phyloP scores from a whole-genome alignment of 2,888 invertebrate species.

The Julus scanicus region DNA sequence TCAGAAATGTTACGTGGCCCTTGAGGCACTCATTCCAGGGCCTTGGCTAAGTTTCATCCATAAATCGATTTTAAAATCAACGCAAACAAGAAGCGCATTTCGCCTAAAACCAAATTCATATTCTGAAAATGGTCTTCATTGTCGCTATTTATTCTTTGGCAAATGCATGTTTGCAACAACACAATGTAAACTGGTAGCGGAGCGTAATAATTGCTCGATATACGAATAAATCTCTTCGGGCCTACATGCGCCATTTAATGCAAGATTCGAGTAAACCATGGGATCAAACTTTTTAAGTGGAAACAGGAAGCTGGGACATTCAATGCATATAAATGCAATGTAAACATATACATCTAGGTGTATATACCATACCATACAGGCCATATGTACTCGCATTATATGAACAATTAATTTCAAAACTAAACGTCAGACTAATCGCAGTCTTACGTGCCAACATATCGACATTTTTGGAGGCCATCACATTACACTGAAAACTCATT shows the following conservation, averaged over 20 bases:
- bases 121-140: constrained; percentile 27
- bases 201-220: not conserved
- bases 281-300: not conserved
- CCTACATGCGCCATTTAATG: constrained; percentile 23
- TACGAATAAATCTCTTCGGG: constrained; percentile 11
- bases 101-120: constrained; percentile 25
- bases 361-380: not conserved
- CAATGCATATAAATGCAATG: not conserved
- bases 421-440: constrained; percentile 35
- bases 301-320: not conserved
- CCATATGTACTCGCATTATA: not conserved
- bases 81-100: constrained; percentile 24
- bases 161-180: not conserved
- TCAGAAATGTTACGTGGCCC: not conserved
- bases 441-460: constrained; percentile 18
- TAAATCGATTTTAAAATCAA: constrained; percentile 18
- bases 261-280: not conserved
- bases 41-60: constrained; percentile 20
- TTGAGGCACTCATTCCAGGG: not conserved
- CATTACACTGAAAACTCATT: constrained; percentile 36
- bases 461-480: constrained; percentile 28
- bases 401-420: constrained; percentile 37
- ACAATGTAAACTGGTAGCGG: not conserved
- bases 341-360: not conserved
- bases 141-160: constrained; percentile 10